Evolutionary conservation across 2,113 vertebrate genomes (phyloP).

Genomic region (Erythrocebus patas): DNA sequence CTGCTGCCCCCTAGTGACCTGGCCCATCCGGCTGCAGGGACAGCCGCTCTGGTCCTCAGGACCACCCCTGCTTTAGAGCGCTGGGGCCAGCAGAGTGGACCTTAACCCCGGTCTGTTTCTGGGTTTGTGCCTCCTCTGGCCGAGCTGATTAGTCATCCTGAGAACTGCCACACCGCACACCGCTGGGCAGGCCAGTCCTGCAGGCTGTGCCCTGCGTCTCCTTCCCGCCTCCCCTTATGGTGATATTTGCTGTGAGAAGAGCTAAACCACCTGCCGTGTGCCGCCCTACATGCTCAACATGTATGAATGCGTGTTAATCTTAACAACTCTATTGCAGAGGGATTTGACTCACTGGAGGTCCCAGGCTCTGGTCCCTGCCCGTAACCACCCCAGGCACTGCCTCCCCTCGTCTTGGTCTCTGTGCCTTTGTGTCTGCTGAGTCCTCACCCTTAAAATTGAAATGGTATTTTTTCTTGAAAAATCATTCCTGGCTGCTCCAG

Average conservation of each 20-base stretch:
- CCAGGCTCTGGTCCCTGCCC: not conserved
- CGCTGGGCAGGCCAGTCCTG: rapidly evolving
- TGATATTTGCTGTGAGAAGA: not conserved
- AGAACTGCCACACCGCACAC: too few relatives aligned
- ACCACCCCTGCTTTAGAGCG: not conserved
- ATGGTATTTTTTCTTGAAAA: not conserved
- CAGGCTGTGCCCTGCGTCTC: not conserved
- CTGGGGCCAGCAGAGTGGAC: not conserved
- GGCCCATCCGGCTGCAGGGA: too few relatives aligned
- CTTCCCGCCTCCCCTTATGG: too few relatives aligned
- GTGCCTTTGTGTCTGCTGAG: not conserved
- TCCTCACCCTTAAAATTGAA: not conserved
- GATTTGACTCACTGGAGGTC: not conserved
- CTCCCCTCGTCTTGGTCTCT: not conserved
- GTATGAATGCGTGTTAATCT: rapidly evolving
- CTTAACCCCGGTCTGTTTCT: not conserved
- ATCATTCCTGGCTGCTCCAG: not conserved
- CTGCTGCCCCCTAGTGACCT: not conserved
- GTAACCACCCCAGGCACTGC: rapidly evolving
- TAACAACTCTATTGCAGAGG: too few relatives aligned
- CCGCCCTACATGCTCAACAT: rapidly evolving
- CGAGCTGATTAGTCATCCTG: not conserved
- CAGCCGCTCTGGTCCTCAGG: too few relatives aligned
- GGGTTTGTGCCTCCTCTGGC: rapidly evolving
- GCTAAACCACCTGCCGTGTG: rapidly evolving